Percentiles rank a stretch among this genome's conserved stretches.
These are phyloP conservation scores for Pomacea maculata DNA, from an alignment of 1,140 invertebrate genomes.

Conservation along the genomic window DNA sequence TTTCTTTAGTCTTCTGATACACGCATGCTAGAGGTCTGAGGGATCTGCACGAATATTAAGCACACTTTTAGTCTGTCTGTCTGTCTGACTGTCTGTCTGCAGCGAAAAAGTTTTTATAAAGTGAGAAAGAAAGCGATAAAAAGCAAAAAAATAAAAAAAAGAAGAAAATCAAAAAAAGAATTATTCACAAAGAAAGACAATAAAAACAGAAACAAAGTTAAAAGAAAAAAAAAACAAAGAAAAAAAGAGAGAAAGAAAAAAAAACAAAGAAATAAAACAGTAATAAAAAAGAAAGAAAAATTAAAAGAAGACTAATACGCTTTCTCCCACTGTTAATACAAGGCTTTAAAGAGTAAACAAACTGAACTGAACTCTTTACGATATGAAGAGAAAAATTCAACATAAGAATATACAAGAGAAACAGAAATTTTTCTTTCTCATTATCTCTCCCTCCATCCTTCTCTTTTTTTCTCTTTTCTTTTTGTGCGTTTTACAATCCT, in stretches of 20 bases:
- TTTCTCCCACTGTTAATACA: no score
- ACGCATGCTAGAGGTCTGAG: no score
- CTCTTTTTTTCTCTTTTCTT: slow-evolving; percentile 3
- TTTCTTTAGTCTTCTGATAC: no score
- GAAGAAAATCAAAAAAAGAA: not conserved
- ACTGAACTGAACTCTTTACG: no score
- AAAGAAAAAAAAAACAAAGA: not conserved
- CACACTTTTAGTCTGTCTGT: no score
- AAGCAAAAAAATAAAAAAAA: not conserved
- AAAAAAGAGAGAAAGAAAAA: not conserved
- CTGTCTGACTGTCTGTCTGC: no score
- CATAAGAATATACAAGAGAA: not conserved
- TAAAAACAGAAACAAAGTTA: not conserved
- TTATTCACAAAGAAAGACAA: not conserved
- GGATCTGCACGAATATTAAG: no score
- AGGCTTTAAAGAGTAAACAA: no score
- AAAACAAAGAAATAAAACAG: not conserved
- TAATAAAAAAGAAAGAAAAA: not conserved
- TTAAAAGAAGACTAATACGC: no score
- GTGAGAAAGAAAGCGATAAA: not conserved
- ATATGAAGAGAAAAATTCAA: no score
- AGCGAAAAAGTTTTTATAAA: no score
- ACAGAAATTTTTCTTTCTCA: not conserved
- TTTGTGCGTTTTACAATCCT: not conserved
- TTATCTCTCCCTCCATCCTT: slow-evolving; percentile 7